These are phyloP conservation scores for Lysandra coridon DNA, from an alignment of 2,888 invertebrate genomes.

Conservation along the genomic window DNA sequence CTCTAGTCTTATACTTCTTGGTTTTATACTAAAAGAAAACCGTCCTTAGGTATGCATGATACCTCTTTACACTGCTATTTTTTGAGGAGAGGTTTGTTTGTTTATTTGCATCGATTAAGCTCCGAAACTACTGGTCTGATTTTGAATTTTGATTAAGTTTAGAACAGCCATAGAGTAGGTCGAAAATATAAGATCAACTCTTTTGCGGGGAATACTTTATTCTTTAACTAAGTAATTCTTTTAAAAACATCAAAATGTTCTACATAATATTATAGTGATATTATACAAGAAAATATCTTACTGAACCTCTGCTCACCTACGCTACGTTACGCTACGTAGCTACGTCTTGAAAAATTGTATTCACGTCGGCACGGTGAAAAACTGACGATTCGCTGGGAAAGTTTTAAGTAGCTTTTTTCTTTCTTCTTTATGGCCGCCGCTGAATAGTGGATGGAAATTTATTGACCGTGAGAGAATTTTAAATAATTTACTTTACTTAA, in stretches of 20 bases:
- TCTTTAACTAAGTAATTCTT: too few relatives aligned
- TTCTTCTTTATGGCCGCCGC: neutral
- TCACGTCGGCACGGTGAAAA: neutral
- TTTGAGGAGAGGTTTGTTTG: neutral
- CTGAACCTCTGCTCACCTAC: slow-evolving; percentile 11
- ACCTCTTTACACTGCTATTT: too few relatives aligned
- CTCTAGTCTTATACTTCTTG: too few relatives aligned
- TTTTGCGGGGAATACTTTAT: too few relatives aligned
- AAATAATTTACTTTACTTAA: neutral
- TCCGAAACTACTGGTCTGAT: neutral
- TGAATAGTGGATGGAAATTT: neutral
- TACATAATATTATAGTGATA: too few relatives aligned
- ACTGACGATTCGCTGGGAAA: slow-evolving; percentile 22
- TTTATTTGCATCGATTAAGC: neutral
- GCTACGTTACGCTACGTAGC: neutral
- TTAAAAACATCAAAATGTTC: too few relatives aligned
- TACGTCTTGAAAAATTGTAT: slow-evolving; percentile 12
- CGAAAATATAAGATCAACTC: neutral
- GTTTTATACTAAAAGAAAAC: too few relatives aligned
- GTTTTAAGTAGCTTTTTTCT: slow-evolving; percentile 30
- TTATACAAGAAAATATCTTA: too few relatives aligned
- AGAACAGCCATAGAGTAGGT: neutral
- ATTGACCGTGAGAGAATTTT: slow-evolving; percentile 20
- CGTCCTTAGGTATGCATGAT: too few relatives aligned
- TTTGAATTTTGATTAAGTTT: too few relatives aligned